phyloP scores from a whole-genome alignment of 2,888 invertebrate genomes.

The Cynaeus angustus region DNA sequence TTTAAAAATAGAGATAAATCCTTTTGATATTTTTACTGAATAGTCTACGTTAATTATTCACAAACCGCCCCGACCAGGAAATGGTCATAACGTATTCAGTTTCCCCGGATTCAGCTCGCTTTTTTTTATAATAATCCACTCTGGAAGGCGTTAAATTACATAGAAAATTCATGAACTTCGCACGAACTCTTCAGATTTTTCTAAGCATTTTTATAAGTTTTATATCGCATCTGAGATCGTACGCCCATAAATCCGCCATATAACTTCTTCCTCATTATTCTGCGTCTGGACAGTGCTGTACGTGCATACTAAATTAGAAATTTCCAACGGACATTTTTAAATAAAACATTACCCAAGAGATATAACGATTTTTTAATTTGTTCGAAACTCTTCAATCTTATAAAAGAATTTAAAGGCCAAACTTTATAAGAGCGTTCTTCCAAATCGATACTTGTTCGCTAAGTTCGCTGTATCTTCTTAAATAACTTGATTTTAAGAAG shows the following conservation, averaged over 20 bases:
- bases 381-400: no score
- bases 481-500: no score
- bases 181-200: conserved; percentile 49
- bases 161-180: conserved; percentile 57
- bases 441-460: no score
- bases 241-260: conserved; percentile 33
- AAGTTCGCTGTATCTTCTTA: no score
- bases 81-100: conserved; percentile 55
- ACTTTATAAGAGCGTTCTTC: no score
- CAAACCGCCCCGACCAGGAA: conserved; percentile 38
- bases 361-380: conserved; percentile 18
- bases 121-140: conserved; percentile 54
- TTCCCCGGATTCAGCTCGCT: conserved; percentile 52
- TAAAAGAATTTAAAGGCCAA: no score
- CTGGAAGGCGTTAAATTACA: conserved; percentile 55
- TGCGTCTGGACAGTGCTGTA: conserved; percentile 18
- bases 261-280: conserved; percentile 24
- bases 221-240: conserved; percentile 36
- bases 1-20: background rate
- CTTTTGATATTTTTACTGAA: background rate
- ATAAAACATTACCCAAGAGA: conserved; percentile 20
- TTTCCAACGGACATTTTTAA: background rate
- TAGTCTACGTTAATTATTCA: conserved; percentile 12
- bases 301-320: conserved; percentile 27
- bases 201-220: conserved; percentile 45